Evolutionary conservation across 2,797 vertebrate genomes (phyloP), one percentile per base, ranked within the genome.

Genomic region (Salmo trutta): DNA sequence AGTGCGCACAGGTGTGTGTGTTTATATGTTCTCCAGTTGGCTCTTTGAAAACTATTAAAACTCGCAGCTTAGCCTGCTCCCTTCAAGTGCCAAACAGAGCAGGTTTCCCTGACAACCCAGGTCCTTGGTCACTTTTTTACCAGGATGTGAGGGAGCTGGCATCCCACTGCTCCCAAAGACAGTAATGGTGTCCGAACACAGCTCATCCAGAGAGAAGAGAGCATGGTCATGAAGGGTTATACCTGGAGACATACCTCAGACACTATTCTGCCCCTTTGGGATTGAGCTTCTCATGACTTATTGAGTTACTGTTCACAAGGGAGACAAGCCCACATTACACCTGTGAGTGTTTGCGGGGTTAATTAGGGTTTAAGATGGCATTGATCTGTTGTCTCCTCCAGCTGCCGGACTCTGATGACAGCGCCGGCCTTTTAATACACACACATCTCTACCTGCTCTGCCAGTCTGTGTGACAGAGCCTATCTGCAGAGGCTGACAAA

Each of bases 41-140:
- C 78, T 79, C 82, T 79, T 76, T 81, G 73, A 77, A 72, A 81
- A 76, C 77, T 0, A 29, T 1, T 33, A 53, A 47, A 87, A 47
- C 89, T 88, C 89, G 84, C 90, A 90, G 86, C 88, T 86, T 80
- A 31, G 85, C 76, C 76, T 54, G 83, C 64, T 41, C 83, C 84
- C 80, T 84, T 84, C 84, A 64, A 79, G 79, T 90, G 86, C 87
- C 82, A 77, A 83, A 62, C 64, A 79, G 66, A 78, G 51, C 41
- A 47, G 41, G 41, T 47, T 47, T 47, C 41, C 91, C 65, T 91
- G 91, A 86, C 89, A 90, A 93, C 90, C 14, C 54, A 67, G 17
- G 81, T 41, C 74, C 62, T 0, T 66, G 82, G 83, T 86, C 87
- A 78, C 79, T 47, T 84, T 29, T 85, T 82, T 21, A 75, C 76